Percentiles rank a stretch among this genome's conserved stretches.
Conservation (phyloP, 2,888 invertebrate genomes). For the Nasonia oneida region DNA sequence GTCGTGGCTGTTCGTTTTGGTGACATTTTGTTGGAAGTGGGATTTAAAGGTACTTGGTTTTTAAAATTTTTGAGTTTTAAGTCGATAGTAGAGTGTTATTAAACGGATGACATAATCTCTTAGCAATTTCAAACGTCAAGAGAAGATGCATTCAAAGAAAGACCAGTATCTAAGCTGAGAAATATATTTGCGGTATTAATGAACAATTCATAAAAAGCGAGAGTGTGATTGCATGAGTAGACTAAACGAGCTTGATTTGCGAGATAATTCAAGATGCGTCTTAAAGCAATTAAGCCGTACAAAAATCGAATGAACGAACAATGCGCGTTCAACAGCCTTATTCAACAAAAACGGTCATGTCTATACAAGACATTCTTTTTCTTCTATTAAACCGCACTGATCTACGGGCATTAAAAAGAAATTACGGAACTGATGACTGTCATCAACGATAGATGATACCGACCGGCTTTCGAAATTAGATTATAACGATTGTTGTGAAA, state of each 20-base stretch:
- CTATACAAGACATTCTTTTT: not conserved
- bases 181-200: not conserved
- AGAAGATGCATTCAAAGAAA: not conserved
- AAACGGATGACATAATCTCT: too few species aligned
- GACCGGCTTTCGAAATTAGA: not conserved
- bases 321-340: not conserved
- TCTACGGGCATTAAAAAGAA: not conserved
- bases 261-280: constrained; percentile 30
- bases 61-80: not conserved
- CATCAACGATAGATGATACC: too few species aligned
- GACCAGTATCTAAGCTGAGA: not conserved
- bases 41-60: not conserved
- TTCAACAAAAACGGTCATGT: not conserved
- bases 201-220: not conserved
- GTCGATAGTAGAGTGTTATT: not conserved
- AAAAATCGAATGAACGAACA: not conserved
- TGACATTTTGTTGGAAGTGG: not conserved
- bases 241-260: constrained; percentile 42
- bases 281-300: constrained; percentile 15
- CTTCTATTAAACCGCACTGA: not conserved
- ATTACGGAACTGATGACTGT: not conserved
- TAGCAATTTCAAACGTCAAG: not conserved
- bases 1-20: not conserved
- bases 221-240: not conserved
- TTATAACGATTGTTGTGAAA: constrained; percentile 8